A percentile compares a stretch with the other conserved stretches of the same genome.
Evolutionary conservation across 1,140 invertebrate species (phyloP).

Genomic region (Lepidurus packardi): DNA sequence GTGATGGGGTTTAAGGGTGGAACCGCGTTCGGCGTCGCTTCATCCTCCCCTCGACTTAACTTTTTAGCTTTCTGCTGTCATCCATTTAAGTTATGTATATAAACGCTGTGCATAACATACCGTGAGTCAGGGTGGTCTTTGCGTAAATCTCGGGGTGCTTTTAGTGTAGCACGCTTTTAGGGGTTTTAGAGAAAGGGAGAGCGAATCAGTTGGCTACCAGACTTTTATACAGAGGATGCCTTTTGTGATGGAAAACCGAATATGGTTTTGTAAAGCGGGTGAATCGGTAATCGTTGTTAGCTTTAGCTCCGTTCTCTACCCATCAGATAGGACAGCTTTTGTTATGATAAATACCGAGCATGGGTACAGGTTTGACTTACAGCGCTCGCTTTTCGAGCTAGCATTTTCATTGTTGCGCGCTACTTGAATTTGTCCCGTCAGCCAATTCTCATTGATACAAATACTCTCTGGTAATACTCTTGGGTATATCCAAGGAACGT

Average conservation of each 20-base stretch:
- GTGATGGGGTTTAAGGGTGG: neutral
- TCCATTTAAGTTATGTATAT: constrained; percentile 9
- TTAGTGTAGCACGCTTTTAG: constrained; percentile 15
- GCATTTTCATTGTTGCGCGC: neutral
- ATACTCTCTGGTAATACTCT: neutral
- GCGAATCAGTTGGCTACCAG: neutral
- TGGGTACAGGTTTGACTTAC: neutral
- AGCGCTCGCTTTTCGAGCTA: neutral
- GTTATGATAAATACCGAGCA: constrained; percentile 14
- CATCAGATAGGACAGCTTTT: neutral
- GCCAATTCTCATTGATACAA: neutral
- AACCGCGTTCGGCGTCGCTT: neutral
- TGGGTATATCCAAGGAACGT: neutral
- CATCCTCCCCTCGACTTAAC: neutral
- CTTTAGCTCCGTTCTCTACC: neutral
- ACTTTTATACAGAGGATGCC: neutral
- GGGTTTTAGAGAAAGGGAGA: constrained; percentile 9
- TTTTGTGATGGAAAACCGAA: neutral
- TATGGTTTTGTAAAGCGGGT: constrained; percentile 11
- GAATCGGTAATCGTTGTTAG: constrained; percentile 14
- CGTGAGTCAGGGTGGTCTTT: constrained; percentile 10
- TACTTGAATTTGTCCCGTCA: constrained; percentile 19
- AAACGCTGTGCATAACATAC: neutral
- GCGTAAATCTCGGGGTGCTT: constrained; percentile 12
- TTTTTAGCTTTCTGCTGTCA: neutral